Evolutionary conservation across 2,797 vertebrate species (phyloP), one percentile per base, ranked within the genome.

Genomic region (Chlorospingus semifuscus): DNA sequence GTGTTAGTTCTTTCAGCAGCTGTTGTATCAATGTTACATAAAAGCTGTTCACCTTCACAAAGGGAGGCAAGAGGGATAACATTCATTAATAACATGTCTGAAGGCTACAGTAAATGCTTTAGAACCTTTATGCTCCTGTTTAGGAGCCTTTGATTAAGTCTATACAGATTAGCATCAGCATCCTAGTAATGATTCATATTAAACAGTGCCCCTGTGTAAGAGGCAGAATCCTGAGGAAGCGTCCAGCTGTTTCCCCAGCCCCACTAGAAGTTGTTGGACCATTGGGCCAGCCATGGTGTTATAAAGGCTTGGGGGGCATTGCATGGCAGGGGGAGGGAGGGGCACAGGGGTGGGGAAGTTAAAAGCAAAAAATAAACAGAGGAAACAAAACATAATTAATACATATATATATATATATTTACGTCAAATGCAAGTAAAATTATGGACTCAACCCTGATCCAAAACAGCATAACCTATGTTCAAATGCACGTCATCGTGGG

Each of bases 31-130:
- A 41, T 63, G 80, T 93, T 95, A 94, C 55, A 76, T 94, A 94
- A 90, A 88, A 94, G 65, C 90, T 55, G 29, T 90, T 96, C 85
- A 94, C 85, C 69, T 87, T 96, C 53, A 65, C 34, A 61, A 64
- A 77, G 61, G 30, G 53, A 93, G 44, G 12, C 21, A 85, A 83
- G 32, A 83, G n/a, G 63, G 42, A 90, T 91, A 83, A 83, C 36
- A 47, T 83, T 59, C 32, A 76, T 78, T 81, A 78, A 49, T 65
- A 86, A 69, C 10, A 9, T 50, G n/a, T 37, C 72, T 81, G 69
- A 91, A 81, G 50, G 77, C 59, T 69, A 32, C 42, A 50, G 46
- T 47, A 81, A 92, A 75, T 34, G 53, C 50, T 94, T 92, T 52
- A 71, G 63, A 93, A 80, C 42, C 14, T 56, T 75, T 65, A 32